Conservation (phyloP, 2,888 invertebrate species). For the Thumatha senex region DNA sequence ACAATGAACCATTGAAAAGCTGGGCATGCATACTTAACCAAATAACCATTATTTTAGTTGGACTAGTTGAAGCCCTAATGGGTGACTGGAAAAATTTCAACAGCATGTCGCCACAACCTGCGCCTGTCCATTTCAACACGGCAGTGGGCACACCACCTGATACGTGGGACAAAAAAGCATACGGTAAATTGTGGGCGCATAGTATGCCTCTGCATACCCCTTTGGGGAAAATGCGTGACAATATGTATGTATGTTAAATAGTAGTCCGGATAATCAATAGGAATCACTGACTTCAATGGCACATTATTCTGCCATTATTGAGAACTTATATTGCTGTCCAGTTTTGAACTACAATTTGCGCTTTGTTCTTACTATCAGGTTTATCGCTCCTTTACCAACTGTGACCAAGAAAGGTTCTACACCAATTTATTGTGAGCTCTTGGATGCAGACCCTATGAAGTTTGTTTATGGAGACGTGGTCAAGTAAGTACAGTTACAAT, state of each 20-base stretch:
- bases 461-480: conserved; percentile 79
- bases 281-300: not conserved
- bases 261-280: not conserved
- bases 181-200: too few species aligned
- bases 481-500: conserved; percentile 54
- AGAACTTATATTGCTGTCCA: conserved; percentile 37
- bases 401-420: conserved; percentile 70
- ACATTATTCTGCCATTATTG: not conserved
- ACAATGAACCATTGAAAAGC: not conserved
- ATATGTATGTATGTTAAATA: too few species aligned
- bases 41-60: too few species aligned
- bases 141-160: too few species aligned
- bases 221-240: too few species aligned
- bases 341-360: not conserved
- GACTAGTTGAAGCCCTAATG: too few species aligned
- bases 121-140: too few species aligned
- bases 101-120: too few species aligned
- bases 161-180: too few species aligned
- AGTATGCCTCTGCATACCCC: too few species aligned
- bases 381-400: conserved; percentile 50
- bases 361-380: conserved; percentile 40
- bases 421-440: conserved; percentile 78
- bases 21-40: not conserved
- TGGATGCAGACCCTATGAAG: conserved; percentile 82
- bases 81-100: too few species aligned